These are phyloP conservation scores for Chondrilla cf. caribensis DNA, from an alignment of 37 sponge, comb jelly and placozoan genomes.

Conservation along the genomic window DNA sequence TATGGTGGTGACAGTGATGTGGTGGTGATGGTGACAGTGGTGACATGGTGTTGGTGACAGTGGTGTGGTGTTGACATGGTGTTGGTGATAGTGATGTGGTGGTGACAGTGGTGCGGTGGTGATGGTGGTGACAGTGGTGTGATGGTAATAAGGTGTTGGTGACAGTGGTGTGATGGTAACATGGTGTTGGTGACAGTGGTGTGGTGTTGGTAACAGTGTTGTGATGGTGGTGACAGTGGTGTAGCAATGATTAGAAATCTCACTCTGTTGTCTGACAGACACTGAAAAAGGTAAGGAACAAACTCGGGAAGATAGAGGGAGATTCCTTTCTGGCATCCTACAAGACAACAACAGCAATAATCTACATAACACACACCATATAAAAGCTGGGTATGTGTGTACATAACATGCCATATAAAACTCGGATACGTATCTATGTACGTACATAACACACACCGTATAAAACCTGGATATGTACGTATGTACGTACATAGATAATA, in stretches of 20 bases:
- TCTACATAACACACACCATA: not conserved
- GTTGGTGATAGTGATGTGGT: not conserved
- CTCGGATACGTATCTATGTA: no score
- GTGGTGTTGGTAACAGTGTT: no score
- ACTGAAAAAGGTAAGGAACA: constrained; percentile 80
- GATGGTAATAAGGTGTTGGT: not conserved
- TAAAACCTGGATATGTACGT: no score
- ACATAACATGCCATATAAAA: no score
- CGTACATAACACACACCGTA: no score
- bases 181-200: no score
- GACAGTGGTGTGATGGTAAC: no score
- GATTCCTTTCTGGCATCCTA: constrained; percentile 91
- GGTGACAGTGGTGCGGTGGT: not conserved
- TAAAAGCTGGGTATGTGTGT: no score
- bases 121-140: not conserved
- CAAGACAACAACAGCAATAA: constrained; percentile 1
- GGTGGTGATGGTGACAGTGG: not conserved
- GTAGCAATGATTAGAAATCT: not conserved
- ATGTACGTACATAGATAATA: no score
- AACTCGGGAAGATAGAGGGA: constrained; percentile 85
- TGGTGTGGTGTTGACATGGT: not conserved
- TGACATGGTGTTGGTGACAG: not conserved
- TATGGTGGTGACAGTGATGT: not conserved
- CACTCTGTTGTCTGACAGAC: constrained; percentile 70
- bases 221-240: not conserved